Conservation (phyloP, 2,888 invertebrate genomes). For the Cryptus viduatorius region DNA sequence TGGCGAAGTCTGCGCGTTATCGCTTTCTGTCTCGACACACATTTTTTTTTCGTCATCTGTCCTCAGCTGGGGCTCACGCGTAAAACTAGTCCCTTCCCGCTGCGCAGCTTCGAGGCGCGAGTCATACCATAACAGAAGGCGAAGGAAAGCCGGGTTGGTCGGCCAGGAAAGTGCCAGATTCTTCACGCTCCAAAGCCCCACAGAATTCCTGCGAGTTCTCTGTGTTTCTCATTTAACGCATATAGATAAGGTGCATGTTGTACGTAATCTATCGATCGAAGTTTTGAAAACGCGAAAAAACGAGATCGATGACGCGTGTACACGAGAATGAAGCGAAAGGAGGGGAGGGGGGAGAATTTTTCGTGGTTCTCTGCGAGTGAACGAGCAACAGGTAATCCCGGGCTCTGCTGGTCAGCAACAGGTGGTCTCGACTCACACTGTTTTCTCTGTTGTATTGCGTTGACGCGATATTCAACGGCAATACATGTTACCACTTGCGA, state of each 20-base stretch:
- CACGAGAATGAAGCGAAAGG: constrained; percentile 1
- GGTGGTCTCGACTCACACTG: constrained; percentile 49
- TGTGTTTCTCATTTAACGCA: constrained; percentile 26
- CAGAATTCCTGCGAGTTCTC: constrained; percentile 50
- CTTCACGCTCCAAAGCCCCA: constrained; percentile 56
- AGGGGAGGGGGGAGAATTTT: constrained; percentile 29
- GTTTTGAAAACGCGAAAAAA: constrained; percentile 6
- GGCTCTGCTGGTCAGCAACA: constrained; percentile 58
- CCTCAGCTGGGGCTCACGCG: not conserved
- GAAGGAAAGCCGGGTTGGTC: constrained; percentile 21
- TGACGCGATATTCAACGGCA: constrained; percentile 8
- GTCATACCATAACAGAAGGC: constrained; percentile 36
- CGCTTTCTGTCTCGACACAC: constrained; percentile 16
- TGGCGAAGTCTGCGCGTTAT: constrained; percentile 5
- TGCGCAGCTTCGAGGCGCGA: not conserved
- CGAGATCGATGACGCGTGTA: constrained; percentile 45
- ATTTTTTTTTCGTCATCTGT: constrained; percentile 6
- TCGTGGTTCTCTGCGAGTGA: constrained; percentile 49
- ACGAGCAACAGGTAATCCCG: constrained; percentile 60
- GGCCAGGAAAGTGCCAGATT: constrained; percentile 59
- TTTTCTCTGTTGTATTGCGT: constrained; percentile 16
- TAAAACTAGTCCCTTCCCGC: constrained; percentile 8
- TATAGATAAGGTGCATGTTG: not conserved
- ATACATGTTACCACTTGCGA: constrained; percentile 10
- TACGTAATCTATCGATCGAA: not conserved